Evolutionary conservation across 2,888 invertebrate genomes (phyloP).

Genomic region (Aethes cnicana): DNA sequence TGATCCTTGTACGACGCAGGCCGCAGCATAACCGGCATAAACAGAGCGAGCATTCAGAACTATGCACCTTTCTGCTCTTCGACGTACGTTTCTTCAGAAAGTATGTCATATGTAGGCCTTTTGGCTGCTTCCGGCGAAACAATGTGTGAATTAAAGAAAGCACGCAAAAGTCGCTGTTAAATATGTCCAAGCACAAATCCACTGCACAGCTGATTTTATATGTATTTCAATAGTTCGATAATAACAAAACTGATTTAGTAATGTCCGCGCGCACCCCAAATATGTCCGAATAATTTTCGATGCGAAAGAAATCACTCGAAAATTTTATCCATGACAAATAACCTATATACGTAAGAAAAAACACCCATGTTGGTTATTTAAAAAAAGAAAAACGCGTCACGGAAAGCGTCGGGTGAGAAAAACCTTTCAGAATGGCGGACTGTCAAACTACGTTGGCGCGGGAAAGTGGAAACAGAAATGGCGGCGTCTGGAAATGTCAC

Average conservation of each 20-base stretch:
- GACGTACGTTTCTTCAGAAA: conserved; percentile 52
- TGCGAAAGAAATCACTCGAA: conserved; percentile 46
- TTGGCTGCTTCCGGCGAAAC: conserved; percentile 32
- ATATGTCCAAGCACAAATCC: neutral
- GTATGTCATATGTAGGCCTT: conserved; percentile 79
- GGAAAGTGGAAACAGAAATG: conserved; percentile 27
- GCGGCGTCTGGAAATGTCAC: neutral
- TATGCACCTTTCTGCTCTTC: conserved; percentile 70
- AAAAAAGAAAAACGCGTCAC: conserved; percentile 9
- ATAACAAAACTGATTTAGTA: neutral
- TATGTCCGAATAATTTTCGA: no score
- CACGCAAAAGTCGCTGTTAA: neutral
- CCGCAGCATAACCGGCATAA: conserved; percentile 67
- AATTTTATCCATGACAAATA: conserved; percentile 65
- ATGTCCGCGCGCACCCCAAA: neutral
- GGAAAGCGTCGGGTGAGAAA: no score
- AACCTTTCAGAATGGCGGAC: conserved; percentile 10
- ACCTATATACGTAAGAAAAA: conserved; percentile 71
- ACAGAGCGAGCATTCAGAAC: conserved; percentile 59
- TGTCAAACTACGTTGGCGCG: conserved; percentile 20
- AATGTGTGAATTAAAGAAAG: neutral
- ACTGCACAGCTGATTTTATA: neutral
- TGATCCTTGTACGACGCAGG: conserved; percentile 58
- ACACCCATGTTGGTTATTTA: conserved; percentile 64
- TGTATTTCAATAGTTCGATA: neutral